Evolutionary conservation across 37 sponge, comb jelly and placozoan genomes (phyloP).

Genomic region (Aplysina aerophoba): DNA sequence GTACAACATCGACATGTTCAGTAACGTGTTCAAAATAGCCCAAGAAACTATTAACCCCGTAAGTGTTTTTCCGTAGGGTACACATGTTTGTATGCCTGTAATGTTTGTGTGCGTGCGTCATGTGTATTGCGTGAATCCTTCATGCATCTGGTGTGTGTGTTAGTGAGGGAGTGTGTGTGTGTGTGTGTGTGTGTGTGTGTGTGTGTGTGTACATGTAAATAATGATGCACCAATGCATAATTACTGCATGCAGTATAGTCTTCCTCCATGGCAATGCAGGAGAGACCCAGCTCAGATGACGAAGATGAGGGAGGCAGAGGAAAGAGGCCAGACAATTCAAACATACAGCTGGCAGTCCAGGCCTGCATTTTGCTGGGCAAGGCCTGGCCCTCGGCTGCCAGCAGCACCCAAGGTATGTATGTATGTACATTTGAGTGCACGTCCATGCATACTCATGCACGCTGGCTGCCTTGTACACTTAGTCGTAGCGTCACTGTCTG

Average conservation of each 20-base stretch:
- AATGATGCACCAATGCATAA: neutral
- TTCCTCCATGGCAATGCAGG: neutral
- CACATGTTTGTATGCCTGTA: slow-evolving; percentile 2
- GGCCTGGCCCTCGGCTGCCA: slow-evolving; percentile 49
- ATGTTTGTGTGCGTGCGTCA: neutral
- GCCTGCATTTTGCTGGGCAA: slow-evolving; percentile 37
- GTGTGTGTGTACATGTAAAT: neutral
- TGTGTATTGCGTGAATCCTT: too few species aligned
- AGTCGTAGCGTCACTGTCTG: too few species aligned
- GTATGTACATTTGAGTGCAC: neutral
- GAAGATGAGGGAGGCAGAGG: slow-evolving; percentile 36
- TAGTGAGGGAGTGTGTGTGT: neutral
- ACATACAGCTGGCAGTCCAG: slow-evolving; percentile 44
- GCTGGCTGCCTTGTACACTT: too few species aligned
- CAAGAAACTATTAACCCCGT: slow-evolving; percentile 19
- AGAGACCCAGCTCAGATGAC: neutral
- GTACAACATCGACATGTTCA: slow-evolving; percentile 41
- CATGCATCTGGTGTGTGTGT: slow-evolving; percentile 40
- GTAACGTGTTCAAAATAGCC: slow-evolving; percentile 34
- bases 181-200: neutral
- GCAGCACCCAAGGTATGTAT: slow-evolving; percentile 12
- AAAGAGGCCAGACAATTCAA: neutral
- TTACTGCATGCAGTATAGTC: neutral
- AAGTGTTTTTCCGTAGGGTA: neutral
- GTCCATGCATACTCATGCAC: too few species aligned